Evolutionary conservation across 2,888 invertebrate species (phyloP), one percentile per base, ranked within the genome.

Genomic region (Eulithis testata): DNA sequence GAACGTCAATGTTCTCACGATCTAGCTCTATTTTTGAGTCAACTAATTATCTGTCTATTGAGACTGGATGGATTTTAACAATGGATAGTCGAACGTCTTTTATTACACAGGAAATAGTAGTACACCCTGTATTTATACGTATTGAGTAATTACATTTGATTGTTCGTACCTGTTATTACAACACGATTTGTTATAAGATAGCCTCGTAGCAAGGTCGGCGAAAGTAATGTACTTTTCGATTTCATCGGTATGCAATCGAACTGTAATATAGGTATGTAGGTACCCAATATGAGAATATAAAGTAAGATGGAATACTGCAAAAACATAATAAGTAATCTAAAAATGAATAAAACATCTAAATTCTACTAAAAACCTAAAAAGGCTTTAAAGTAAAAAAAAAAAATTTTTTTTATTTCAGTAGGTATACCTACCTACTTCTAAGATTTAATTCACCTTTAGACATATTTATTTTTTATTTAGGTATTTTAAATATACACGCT

Each of bases 171-270:
- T 49, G 60, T 76, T 73, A 65, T 87, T 87, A 79, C 81, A 85
- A 87, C 63, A 73, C 83, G 84, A 86, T 86, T 49, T 86, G 86
- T 77, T 66, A 63, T 67, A 63, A 82, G 75, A 81, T 77, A 79
- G 73, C 74, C 78, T 81, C 78, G 79, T 73, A 81, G 72, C 86
- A 88, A 88, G 88, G 88, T 84, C 85, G 72, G 77, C 76, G 87
- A 88, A 88, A 88, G 87, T 86, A 78, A 68, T 68, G 63, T 70
- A 67, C 69, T 71, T 82, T 83, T 83, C 82, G 81, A 78, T 87
- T 85, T 84, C 83, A 79, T 80, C 74, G 61, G 59, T 70, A 64
- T 70, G 66, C 68, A 70, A 71, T 64, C 44, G 43, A 67, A 62
- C 6, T 43, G 11, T 59, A 50, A 40, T 8, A 1, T 40, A 31